Conservation (phyloP, 2,113 vertebrate species). For the Barnardius zonarius region DNA sequence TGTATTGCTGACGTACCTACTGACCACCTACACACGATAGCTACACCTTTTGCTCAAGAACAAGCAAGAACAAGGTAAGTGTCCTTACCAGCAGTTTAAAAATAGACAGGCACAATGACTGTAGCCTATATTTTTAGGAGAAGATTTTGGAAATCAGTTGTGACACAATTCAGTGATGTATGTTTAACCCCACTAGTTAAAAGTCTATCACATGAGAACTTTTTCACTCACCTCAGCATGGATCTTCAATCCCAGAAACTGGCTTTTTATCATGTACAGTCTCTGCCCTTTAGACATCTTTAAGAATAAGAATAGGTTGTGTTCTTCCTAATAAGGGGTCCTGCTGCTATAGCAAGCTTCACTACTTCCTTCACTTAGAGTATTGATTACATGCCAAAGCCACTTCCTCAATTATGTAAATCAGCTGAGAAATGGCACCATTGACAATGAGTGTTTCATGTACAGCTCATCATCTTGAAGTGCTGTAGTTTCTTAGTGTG, state of each 20-base stretch:
- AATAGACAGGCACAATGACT: background rate
- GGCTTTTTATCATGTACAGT: background rate
- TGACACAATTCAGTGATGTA: background rate
- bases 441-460: slow-evolving; percentile 20
- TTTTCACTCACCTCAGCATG: background rate
- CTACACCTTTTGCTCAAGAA: background rate
- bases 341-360: slow-evolving; percentile 40
- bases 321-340: slow-evolving; percentile 38
- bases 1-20: background rate
- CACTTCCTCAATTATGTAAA: background rate
- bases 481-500: slow-evolving; percentile 3
- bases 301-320: background rate
- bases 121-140: background rate
- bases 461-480: slow-evolving; percentile 22
- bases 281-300: slow-evolving; percentile 59
- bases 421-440: slow-evolving; percentile 63
- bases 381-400: slow-evolving; percentile 73
- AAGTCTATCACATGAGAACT: background rate
- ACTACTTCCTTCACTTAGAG: background rate
- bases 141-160: rapidly evolving
- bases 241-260: background rate
- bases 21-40: background rate
- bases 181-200: background rate
- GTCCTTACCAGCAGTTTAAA: background rate
- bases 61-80: too few relatives aligned